Percentiles rank a stretch among this genome's conserved stretches.
These are phyloP conservation scores for Erebia ligea DNA, from an alignment of 2,888 invertebrate genomes.

Conservation along the genomic window DNA sequence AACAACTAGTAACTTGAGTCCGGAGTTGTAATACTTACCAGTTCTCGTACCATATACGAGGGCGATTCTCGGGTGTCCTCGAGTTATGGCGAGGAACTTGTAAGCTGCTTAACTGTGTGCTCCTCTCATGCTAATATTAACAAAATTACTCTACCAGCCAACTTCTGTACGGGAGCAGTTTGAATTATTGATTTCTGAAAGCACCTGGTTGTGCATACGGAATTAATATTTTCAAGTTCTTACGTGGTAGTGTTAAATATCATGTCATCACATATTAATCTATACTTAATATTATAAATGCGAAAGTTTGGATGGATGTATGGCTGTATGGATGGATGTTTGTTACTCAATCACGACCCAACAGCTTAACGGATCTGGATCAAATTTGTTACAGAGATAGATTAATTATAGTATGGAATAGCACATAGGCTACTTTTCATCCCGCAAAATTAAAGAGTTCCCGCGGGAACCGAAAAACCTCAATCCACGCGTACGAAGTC, in stretches of 20 bases:
- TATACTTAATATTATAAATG: too few relatives aligned
- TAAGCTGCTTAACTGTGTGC: constrained; percentile 73
- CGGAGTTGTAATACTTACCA: constrained; percentile 55
- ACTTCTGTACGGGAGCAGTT: constrained; percentile 68
- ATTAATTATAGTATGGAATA: too few relatives aligned
- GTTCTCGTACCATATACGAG: constrained; percentile 47
- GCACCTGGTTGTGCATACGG: background rate
- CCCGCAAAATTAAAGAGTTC: too few relatives aligned
- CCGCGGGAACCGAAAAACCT: too few relatives aligned
- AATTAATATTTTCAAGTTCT: background rate
- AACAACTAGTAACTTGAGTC: constrained; percentile 50
- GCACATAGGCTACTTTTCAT: too few relatives aligned
- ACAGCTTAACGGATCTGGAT: too few relatives aligned
- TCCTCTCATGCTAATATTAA: constrained; percentile 61
- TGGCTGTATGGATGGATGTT: too few relatives aligned
- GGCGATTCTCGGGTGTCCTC: constrained; percentile 55
- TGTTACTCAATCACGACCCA: too few relatives aligned
- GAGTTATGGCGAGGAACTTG: constrained; percentile 69
- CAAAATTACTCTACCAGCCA: constrained; percentile 71
- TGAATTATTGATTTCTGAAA: constrained; percentile 62
- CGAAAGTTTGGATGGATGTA: too few relatives aligned
- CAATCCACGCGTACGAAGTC: too few relatives aligned
- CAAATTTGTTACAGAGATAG: too few relatives aligned
- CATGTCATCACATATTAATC: too few relatives aligned
- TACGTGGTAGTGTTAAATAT: background rate